phyloP scores from a whole-genome alignment of 2,113 vertebrate genomes.

The Erpornis zantholeuca region DNA sequence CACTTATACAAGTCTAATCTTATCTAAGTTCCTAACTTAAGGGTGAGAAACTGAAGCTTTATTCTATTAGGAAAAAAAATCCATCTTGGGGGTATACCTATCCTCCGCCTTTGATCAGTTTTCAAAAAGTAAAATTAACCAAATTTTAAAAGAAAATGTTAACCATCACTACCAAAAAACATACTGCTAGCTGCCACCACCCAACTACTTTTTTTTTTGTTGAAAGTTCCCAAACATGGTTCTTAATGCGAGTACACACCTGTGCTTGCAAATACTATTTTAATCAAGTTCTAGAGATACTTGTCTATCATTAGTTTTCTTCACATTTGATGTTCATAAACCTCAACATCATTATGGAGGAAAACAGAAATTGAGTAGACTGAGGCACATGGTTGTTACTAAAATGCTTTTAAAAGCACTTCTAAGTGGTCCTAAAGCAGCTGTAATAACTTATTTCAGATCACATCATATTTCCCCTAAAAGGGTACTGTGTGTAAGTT shows the following conservation, averaged over 20 bases:
- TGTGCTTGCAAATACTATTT: neutral
- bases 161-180: neutral
- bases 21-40: neutral
- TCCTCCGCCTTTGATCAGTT: neutral
- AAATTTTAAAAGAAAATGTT: neutral
- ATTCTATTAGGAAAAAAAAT: neutral
- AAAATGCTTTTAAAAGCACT: neutral
- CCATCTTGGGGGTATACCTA: neutral
- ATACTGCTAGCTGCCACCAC: neutral
- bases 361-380: neutral
- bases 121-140: neutral
- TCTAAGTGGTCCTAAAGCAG: neutral
- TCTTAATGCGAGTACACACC: neutral
- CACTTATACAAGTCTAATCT: neutral
- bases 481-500: neutral
- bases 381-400: neutral
- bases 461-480: neutral
- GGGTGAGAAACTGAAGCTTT: neutral
- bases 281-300: neutral
- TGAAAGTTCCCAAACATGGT: neutral
- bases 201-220: neutral
- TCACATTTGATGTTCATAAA: neutral
- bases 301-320: neutral
- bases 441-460: neutral
- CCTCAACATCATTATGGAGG: neutral